These are phyloP conservation scores for Balaeniceps rex DNA, from an alignment of 2,113 vertebrate genomes.

Conservation along the genomic window DNA sequence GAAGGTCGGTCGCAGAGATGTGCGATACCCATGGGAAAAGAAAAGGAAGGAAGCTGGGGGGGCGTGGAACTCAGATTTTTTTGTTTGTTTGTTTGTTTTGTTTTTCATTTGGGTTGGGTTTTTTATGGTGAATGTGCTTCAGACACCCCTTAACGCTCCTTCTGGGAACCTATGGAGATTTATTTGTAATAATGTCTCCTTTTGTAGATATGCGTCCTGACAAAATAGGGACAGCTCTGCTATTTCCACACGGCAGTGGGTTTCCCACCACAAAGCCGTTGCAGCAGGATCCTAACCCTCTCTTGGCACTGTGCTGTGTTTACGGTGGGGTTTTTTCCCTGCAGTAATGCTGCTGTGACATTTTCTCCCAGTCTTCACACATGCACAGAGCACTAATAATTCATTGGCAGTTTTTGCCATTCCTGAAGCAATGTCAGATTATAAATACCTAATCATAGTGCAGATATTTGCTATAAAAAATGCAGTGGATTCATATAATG, in stretches of 20 bases:
- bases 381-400: neutral
- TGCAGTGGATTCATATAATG: neutral
- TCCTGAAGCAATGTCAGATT: neutral
- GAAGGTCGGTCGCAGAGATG: neutral
- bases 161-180: neutral
- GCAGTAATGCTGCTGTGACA: neutral
- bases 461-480: neutral
- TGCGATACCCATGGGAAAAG: rapidly evolving
- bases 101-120: neutral
- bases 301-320: rapidly evolving
- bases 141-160: neutral
- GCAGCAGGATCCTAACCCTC: neutral
- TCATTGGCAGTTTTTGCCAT: neutral
- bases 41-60: neutral
- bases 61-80: rapidly evolving
- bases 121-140: neutral
- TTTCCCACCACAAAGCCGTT: neutral
- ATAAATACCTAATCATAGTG: neutral
- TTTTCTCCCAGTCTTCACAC: neutral
- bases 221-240: neutral
- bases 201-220: neutral
- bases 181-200: neutral
- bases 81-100: neutral
- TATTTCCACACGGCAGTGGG: neutral
- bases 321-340: neutral